phyloP scores from a whole-genome alignment of 2,797 vertebrate genomes.

The Pipistrellus nathusii region DNA sequence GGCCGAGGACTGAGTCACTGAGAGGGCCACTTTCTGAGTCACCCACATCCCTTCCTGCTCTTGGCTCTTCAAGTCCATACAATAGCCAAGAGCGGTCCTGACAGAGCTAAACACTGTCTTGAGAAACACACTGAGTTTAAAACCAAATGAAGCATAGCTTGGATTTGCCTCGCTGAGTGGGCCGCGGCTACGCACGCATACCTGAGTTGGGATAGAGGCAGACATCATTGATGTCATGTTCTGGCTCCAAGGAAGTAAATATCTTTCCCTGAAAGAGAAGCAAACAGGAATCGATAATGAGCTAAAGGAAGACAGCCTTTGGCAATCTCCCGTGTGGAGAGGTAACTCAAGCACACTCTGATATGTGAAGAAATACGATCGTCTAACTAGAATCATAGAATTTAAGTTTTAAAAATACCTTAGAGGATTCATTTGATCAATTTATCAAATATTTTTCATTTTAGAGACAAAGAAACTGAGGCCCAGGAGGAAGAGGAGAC shows the following conservation, averaged over 20 bases:
- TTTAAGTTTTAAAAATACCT: not conserved
- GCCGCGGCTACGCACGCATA: conserved; percentile 75
- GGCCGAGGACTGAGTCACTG: conserved; percentile 52
- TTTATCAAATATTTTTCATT: not conserved
- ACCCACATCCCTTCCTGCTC: conserved; percentile 55
- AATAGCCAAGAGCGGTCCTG: not conserved
- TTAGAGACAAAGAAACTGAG: not conserved
- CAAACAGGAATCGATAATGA: conserved; percentile 48
- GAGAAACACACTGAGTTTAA: not conserved
- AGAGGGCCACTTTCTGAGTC: conserved; percentile 50
- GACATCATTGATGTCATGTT: conserved; percentile 94
- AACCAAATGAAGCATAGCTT: not conserved
- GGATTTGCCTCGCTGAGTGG: not conserved
- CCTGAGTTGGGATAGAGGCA: conserved; percentile 97
- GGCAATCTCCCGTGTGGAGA: not conserved
- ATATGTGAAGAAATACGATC: not conserved
- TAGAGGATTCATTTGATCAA: not conserved
- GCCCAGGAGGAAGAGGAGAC: not conserved
- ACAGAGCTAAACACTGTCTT: not conserved
- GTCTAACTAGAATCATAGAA: not conserved
- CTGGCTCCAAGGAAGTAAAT: conserved; percentile 96
- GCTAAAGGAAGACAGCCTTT: not conserved
- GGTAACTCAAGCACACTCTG: not conserved
- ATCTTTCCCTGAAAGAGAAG: conserved; percentile 93
- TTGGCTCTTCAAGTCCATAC: not conserved